Conservation (phyloP, 2,113 vertebrate genomes). For the Anoplopoma fimbria region DNA sequence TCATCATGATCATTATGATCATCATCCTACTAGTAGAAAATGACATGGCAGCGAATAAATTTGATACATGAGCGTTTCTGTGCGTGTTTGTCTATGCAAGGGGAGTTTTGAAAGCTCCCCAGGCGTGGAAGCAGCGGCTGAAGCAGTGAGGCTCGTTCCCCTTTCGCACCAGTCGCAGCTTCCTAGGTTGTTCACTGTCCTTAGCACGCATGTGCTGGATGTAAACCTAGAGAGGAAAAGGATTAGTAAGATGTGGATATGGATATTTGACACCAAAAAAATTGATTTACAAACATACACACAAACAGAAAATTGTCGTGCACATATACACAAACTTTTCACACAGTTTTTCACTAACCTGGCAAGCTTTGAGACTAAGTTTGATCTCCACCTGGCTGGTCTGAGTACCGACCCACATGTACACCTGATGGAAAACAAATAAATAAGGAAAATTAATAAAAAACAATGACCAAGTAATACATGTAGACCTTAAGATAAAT, state of each 20-base stretch:
- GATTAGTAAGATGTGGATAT: neutral
- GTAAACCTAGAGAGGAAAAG: conserved; percentile 88
- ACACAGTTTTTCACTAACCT: conserved; percentile 78
- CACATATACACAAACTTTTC: neutral
- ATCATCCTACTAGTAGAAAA: conserved; percentile 30
- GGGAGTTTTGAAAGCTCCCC: conserved; percentile 91
- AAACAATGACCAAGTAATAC: neutral
- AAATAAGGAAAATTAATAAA: neutral
- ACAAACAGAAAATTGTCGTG: neutral
- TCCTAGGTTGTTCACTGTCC: conserved; percentile 86
- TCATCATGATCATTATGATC: conserved; percentile 38
- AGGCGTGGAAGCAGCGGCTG: conserved; percentile 96
- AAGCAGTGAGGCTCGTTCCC: conserved; percentile 96
- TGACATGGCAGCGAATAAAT: conserved; percentile 54
- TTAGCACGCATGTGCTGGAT: conserved; percentile 98
- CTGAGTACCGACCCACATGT: conserved; percentile 99
- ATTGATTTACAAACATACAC: neutral
- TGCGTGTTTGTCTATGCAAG: conserved; percentile 77
- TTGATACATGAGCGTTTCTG: conserved; percentile 13
- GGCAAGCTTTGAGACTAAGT: conserved; percentile 96
- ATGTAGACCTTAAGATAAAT: neutral
- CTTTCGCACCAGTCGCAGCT: conserved; percentile 95
- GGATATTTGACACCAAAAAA: neutral
- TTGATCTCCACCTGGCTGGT: conserved; percentile 99
- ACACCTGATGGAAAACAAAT: conserved; percentile 85